These are phyloP conservation scores for Zaprionus nigranus DNA, from an alignment of 1,140 invertebrate species.

Conservation along the genomic window DNA sequence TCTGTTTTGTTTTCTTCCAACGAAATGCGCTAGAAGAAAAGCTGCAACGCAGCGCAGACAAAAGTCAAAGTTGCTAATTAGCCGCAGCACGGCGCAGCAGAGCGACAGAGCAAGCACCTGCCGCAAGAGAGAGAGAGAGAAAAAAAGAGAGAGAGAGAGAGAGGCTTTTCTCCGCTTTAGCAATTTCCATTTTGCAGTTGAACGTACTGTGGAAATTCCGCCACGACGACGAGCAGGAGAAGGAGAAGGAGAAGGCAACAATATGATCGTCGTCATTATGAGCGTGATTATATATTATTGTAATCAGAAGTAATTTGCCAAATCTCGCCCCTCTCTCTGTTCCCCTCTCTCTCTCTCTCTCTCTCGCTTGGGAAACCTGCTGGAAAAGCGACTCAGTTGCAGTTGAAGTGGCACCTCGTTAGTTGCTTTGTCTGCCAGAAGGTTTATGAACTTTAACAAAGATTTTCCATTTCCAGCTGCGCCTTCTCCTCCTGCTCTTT, in stretches of 20 bases:
- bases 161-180: slow-evolving; percentile 54
- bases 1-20: slow-evolving; percentile 38
- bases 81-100: slow-evolving; percentile 52
- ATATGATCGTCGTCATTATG: slow-evolving; percentile 51
- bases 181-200: slow-evolving; percentile 70
- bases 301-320: slow-evolving; percentile 79
- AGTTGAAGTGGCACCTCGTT: slow-evolving; percentile 34
- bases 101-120: slow-evolving; percentile 8
- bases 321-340: slow-evolving; percentile 25
- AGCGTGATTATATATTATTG: slow-evolving; percentile 45
- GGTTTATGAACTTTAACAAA: slow-evolving; percentile 82
- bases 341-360: slow-evolving; percentile 39
- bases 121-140: slow-evolving; percentile 12
- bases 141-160: not conserved
- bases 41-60: slow-evolving; percentile 21
- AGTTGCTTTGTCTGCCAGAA: slow-evolving; percentile 74
- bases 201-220: slow-evolving; percentile 82
- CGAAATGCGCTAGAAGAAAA: slow-evolving; percentile 70
- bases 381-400: slow-evolving; percentile 2
- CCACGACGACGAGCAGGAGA: slow-evolving; percentile 52
- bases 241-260: slow-evolving; percentile 40
- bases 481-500: not conserved
- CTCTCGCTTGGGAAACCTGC: slow-evolving; percentile 59
- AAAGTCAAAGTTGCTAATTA: slow-evolving; percentile 74
- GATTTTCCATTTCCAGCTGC: slow-evolving; percentile 54